Conservation (phyloP, 2,888 invertebrate genomes). For the Scaeva pyrastri region DNA sequence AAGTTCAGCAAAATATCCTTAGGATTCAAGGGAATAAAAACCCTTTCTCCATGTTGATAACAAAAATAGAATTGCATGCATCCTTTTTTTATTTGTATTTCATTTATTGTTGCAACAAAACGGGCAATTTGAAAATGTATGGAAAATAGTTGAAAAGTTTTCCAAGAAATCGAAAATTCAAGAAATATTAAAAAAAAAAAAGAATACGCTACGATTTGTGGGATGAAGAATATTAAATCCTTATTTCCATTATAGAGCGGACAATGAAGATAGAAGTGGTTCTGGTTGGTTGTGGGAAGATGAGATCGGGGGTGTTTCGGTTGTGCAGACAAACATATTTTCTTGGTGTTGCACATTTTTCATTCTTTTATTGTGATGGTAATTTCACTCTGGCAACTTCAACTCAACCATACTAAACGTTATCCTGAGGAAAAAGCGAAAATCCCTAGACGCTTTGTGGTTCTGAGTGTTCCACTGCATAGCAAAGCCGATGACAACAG, state of each 20-base stretch:
- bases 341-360: too few relatives aligned
- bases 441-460: constrained; percentile 22
- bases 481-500: background rate
- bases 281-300: background rate
- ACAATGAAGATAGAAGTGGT: background rate
- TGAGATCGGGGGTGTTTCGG: background rate
- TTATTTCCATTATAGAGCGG: constrained; percentile 17
- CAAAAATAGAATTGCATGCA: background rate
- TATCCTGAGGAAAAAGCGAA: background rate
- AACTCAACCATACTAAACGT: background rate
- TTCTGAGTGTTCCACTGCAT: constrained; percentile 16
- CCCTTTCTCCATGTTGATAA: constrained; percentile 6
- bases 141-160: constrained; percentile 57
- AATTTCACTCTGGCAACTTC: constrained; percentile 12
- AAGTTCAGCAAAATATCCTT: background rate
- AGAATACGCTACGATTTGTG: background rate
- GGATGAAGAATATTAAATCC: constrained; percentile 45
- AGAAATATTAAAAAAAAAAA: background rate
- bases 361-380: constrained; percentile 40
- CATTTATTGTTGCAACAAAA: constrained; percentile 52
- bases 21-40: background rate
- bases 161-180: constrained; percentile 9
- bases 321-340: constrained; percentile 28
- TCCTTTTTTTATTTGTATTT: background rate
- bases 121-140: constrained; percentile 55